Evolutionary conservation across 2,113 vertebrate genomes (phyloP).

Genomic region (Phaethornis superciliosus): DNA sequence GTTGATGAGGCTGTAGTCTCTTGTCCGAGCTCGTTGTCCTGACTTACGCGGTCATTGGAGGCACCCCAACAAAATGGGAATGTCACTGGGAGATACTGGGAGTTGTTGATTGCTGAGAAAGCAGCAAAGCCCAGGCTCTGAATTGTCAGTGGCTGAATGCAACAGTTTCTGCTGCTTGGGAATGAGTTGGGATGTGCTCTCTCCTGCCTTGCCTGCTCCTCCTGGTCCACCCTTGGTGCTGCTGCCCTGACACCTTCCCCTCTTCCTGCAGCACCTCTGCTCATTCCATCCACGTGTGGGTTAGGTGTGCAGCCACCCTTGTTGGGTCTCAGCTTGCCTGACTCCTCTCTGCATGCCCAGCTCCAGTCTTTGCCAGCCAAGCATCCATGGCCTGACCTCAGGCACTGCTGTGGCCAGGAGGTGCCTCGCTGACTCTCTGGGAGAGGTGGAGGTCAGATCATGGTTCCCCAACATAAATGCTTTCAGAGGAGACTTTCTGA

Average conservation of each 20-base stretch:
- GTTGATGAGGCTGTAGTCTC: not conserved
- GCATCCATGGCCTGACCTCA: not conserved
- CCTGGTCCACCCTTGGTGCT: not conserved
- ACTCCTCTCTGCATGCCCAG: not conserved
- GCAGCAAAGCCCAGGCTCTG: not conserved
- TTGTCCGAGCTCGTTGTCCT: not conserved
- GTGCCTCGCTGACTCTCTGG: not conserved
- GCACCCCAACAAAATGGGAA: not conserved
- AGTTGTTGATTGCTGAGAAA: not conserved
- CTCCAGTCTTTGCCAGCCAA: rapidly evolving
- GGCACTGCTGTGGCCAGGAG: not conserved
- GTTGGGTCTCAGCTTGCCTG: not conserved
- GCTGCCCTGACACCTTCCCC: not conserved
- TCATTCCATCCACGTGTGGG: rapidly evolving
- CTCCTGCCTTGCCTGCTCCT: not conserved
- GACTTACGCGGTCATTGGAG: not conserved
- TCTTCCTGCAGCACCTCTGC: not conserved
- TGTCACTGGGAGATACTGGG: not conserved
- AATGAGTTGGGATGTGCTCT: not conserved
- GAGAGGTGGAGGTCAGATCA: not conserved
- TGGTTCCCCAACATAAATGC: not conserved
- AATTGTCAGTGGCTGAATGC: not conserved
- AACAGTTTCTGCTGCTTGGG: not conserved
- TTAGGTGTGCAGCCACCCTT: not conserved
- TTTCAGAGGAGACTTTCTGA: not conserved